phyloP scores from a whole-genome alignment of 2,113 vertebrate genomes.

The Rhabdomys dilectus region DNA sequence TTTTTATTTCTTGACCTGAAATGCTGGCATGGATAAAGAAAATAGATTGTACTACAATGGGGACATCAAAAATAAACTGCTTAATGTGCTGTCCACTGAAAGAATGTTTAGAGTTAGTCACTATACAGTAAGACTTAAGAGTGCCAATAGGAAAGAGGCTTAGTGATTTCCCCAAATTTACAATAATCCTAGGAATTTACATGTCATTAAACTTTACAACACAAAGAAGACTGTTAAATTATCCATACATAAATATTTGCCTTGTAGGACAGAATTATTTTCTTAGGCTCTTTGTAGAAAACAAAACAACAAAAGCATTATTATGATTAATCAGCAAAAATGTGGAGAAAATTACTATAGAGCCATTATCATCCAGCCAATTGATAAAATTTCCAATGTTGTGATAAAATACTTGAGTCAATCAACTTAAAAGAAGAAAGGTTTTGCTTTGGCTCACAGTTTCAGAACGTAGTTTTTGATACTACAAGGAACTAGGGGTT shows the following conservation, averaged over 20 bases:
- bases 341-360: neutral
- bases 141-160: neutral
- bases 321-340: slow-evolving; percentile 28
- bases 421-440: neutral
- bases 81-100: neutral
- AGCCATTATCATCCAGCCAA: neutral
- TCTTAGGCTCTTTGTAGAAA: neutral
- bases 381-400: neutral
- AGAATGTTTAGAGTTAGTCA: slow-evolving; percentile 32
- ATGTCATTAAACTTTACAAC: slow-evolving; percentile 23
- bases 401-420: neutral
- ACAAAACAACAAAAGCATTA: neutral
- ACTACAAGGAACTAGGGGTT: neutral
- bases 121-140: neutral
- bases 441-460: neutral
- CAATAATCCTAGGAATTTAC: neutral
- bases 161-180: neutral
- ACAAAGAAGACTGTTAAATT: slow-evolving; percentile 11
- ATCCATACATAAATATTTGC: neutral
- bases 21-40: neutral
- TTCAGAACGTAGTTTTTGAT: neutral
- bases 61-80: neutral
- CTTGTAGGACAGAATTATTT: neutral
- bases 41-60: neutral
- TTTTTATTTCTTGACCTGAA: slow-evolving; percentile 37